Conservation (phyloP, 2,797 vertebrate genomes). For the Numenius phaeopus region DNA sequence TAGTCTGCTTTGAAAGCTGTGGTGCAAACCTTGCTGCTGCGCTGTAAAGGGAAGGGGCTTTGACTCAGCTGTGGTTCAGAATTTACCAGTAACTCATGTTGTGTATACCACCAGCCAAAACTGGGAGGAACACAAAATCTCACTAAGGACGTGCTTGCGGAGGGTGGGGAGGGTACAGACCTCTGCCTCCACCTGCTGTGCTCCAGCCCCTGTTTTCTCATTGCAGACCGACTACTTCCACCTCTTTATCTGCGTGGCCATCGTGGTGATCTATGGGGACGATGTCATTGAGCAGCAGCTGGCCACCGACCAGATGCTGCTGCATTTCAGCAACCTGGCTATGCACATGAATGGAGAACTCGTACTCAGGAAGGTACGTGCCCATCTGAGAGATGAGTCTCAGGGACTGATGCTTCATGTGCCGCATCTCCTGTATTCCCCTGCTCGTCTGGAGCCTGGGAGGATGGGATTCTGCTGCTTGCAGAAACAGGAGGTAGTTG, state of each 20-base stretch:
- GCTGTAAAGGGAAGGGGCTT: neutral
- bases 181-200: slow-evolving; percentile 10
- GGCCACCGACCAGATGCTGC: slow-evolving; percentile 96
- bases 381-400: neutral
- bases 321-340: slow-evolving; percentile 96
- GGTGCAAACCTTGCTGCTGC: neutral
- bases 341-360: slow-evolving; percentile 99
- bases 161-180: neutral
- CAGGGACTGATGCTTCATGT: neutral
- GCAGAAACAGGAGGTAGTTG: neutral
- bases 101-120: neutral
- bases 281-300: slow-evolving; percentile 95
- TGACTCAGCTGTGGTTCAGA: neutral
- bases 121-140: neutral
- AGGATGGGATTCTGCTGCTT: neutral
- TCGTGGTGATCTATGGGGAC: slow-evolving; percentile 95
- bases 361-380: slow-evolving; percentile 93
- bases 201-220: neutral
- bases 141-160: accelerated
- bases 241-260: slow-evolving; percentile 97
- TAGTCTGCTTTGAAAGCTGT: neutral
- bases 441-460: neutral
- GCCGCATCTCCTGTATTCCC: neutral
- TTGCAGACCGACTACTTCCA: slow-evolving; percentile 98
- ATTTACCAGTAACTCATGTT: neutral